phyloP scores from a whole-genome alignment of 2,888 invertebrate genomes.

The Auanema sp. region DNA sequence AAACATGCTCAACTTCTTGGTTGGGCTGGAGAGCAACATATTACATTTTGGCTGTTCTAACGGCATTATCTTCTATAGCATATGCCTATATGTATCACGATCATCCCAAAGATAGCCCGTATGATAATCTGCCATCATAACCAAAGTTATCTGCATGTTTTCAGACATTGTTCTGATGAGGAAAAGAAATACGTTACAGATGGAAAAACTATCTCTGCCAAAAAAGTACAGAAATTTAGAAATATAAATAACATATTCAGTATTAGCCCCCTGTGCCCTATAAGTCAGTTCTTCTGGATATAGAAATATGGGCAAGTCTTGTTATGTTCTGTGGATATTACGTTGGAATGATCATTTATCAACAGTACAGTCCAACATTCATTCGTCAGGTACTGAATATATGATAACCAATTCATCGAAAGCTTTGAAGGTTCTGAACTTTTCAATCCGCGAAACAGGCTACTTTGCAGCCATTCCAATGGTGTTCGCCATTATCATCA shows the following conservation, averaged over 20 bases:
- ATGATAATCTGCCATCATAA: neutral
- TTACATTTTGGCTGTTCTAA: conserved; percentile 31
- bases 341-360: conserved; percentile 42
- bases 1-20: neutral
- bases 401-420: neutral
- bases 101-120: conserved; percentile 28
- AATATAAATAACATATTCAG: neutral
- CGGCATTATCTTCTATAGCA: conserved; percentile 20
- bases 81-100: conserved; percentile 37
- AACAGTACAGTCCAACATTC: conserved; percentile 41
- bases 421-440: conserved; percentile 28
- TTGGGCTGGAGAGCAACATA: conserved; percentile 34
- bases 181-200: conserved; percentile 30
- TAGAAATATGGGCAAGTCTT: conserved; percentile 36
- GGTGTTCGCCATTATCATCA: conserved; percentile 35
- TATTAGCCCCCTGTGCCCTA: conserved; percentile 14
- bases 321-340: conserved; percentile 42
- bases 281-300: conserved; percentile 22
- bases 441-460: conserved; percentile 37
- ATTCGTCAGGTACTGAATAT: conserved; percentile 30
- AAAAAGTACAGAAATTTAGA: neutral
- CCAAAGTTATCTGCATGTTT: conserved; percentile 7
- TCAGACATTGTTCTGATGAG: conserved; percentile 26
- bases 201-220: conserved; percentile 21
- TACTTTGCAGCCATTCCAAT: conserved; percentile 43